phyloP scores from a whole-genome alignment of 2,888 invertebrate species.

The Orgyia antiqua region DNA sequence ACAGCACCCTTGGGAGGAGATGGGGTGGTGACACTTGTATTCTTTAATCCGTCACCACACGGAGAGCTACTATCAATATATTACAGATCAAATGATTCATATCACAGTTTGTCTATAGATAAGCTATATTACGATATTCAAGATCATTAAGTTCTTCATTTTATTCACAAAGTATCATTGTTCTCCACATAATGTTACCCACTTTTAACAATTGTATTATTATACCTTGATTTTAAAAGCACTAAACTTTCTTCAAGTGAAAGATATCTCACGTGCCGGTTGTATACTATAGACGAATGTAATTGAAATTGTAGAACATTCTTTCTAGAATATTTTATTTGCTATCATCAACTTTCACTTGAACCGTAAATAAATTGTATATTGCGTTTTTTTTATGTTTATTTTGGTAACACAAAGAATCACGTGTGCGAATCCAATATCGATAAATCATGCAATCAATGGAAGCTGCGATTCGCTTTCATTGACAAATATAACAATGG shows the following conservation, averaged over 20 bases:
- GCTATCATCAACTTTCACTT: constrained; percentile 22
- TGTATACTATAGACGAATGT: constrained; percentile 17
- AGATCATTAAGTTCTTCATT: too few relatives aligned
- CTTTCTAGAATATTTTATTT: constrained; percentile 19
- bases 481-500: constrained; percentile 33
- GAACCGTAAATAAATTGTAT: constrained; percentile 15
- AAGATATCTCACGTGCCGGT: constrained; percentile 30
- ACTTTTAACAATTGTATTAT: constrained; percentile 12
- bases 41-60: too few relatives aligned
- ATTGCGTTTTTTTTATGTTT: constrained; percentile 12
- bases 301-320: constrained; percentile 27
- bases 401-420: constrained; percentile 33
- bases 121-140: too few relatives aligned
- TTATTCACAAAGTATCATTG: too few relatives aligned
- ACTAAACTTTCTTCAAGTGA: constrained; percentile 24
- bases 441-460: constrained; percentile 52
- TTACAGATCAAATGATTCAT: too few relatives aligned
- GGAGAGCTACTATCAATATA: too few relatives aligned
- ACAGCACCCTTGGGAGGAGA: too few relatives aligned
- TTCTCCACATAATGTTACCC: too few relatives aligned
- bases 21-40: too few relatives aligned
- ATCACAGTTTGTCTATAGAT: too few relatives aligned
- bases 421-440: constrained; percentile 46
- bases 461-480: constrained; percentile 28
- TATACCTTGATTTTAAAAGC: constrained; percentile 5